Conservation (phyloP, 53 echinoderm and acorn worm genomes). For the Echinometra lucunter region DNA sequence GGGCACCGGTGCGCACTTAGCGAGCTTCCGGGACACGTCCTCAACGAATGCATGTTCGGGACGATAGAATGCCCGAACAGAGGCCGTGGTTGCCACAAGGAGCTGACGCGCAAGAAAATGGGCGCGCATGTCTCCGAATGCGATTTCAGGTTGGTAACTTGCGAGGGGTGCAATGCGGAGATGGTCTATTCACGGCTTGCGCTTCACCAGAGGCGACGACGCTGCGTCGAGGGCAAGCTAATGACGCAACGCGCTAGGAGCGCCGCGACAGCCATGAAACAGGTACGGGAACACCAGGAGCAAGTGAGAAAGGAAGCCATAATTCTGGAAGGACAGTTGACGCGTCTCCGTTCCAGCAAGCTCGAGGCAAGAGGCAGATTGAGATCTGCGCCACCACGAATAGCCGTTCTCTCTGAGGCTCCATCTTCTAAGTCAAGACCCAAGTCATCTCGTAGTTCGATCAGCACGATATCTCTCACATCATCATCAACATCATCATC, state of each 20-base stretch:
- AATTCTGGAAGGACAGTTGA: constrained; percentile 69
- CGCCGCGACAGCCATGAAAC: constrained; percentile 50
- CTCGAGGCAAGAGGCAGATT: constrained; percentile 64
- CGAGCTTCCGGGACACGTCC: constrained; percentile 60
- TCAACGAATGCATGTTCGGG: constrained; percentile 60
- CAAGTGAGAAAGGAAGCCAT: constrained; percentile 60
- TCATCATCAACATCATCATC: constrained; percentile 6
- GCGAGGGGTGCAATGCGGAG: constrained; percentile 70
- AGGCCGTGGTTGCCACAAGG: constrained; percentile 57
- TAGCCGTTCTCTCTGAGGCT: background rate
- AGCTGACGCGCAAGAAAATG: constrained; percentile 52
- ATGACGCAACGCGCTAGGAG: constrained; percentile 66
- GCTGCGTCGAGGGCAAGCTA: constrained; percentile 69
- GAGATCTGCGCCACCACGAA: constrained; percentile 55
- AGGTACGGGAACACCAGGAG: constrained; percentile 71
- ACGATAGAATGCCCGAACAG: constrained; percentile 67
- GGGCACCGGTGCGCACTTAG: constrained; percentile 65
- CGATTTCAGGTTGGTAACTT: constrained; percentile 64
- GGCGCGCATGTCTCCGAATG: constrained; percentile 58
- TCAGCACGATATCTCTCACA: constrained; percentile 21
- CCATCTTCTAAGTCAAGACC: constrained; percentile 38
- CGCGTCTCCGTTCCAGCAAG: constrained; percentile 68
- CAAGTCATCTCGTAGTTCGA: background rate
- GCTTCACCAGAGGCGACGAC: constrained; percentile 70
- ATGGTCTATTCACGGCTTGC: constrained; percentile 59